These are phyloP conservation scores for Carcinoscorpius rotundicauda DNA, from an alignment of 1,140 invertebrate species.

Conservation along the genomic window DNA sequence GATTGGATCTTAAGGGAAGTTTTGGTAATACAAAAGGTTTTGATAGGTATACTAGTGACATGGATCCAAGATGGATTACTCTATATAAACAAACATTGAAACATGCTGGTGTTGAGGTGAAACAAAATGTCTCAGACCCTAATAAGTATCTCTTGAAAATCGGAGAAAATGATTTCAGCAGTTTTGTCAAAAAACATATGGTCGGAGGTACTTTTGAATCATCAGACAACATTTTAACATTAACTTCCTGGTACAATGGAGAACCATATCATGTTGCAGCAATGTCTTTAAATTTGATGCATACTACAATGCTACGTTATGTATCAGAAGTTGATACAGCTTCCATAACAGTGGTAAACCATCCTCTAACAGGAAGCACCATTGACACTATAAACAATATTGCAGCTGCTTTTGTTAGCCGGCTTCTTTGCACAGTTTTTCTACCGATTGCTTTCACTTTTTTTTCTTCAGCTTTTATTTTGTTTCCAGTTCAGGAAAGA, in stretches of 20 bases:
- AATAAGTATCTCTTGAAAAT: conserved; percentile 7
- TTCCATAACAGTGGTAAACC: background rate
- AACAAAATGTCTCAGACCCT: conserved; percentile 4
- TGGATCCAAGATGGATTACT: background rate
- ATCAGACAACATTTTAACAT: background rate
- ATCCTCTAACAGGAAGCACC: background rate
- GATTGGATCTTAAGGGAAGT: conserved; percentile 10
- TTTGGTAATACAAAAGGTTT: conserved; percentile 18
- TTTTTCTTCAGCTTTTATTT: conserved; percentile 18
- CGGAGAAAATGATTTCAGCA: conserved; percentile 5
- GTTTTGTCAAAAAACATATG: conserved; percentile 7
- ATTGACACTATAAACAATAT: too few relatives aligned
- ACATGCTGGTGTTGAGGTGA: background rate
- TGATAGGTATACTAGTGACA: conserved; percentile 2
- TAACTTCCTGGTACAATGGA: conserved; percentile 21
- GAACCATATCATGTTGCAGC: conserved; percentile 14
- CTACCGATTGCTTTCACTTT: conserved; percentile 22
- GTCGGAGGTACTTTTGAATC: conserved; percentile 8
- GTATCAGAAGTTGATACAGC: background rate
- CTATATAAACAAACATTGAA: conserved; percentile 5
- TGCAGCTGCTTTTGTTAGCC: background rate
- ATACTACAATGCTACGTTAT: conserved; percentile 12
- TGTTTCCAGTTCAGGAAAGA: conserved; percentile 23
- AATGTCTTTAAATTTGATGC: conserved; percentile 12
- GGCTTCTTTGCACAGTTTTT: conserved; percentile 8